phyloP scores from a whole-genome alignment of 1,140 invertebrate genomes.

The Caenorhabditis tropicalis region DNA sequence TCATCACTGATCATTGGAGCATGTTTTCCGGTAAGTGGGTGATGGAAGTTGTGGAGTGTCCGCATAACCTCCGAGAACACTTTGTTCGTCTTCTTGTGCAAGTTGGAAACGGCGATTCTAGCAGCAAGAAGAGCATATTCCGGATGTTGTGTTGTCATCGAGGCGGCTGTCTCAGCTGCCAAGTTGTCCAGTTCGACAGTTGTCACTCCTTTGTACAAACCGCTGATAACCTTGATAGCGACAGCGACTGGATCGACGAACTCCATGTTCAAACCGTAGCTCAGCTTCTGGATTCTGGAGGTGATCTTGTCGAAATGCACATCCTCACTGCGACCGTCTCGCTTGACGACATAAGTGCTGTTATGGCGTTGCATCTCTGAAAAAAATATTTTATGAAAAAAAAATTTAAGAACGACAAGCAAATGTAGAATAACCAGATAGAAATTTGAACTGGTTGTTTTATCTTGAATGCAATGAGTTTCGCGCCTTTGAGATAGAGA shows the following conservation, averaged over 20 bases:
- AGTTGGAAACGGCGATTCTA: slow-evolving; percentile 91
- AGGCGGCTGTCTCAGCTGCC: slow-evolving; percentile 93
- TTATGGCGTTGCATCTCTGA: slow-evolving; percentile 48
- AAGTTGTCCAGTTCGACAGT: slow-evolving; percentile 95
- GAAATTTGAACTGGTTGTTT: neutral
- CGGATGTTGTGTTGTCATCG: slow-evolving; percentile 92
- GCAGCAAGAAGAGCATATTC: slow-evolving; percentile 95
- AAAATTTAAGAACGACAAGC: neutral
- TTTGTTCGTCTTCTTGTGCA: slow-evolving; percentile 84
- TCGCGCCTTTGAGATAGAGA: neutral
- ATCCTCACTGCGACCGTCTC: slow-evolving; percentile 85
- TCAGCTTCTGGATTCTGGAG: slow-evolving; percentile 89
- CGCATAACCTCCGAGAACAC: slow-evolving; percentile 85
- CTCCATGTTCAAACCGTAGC: slow-evolving; percentile 92
- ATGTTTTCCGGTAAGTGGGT: too few relatives aligned
- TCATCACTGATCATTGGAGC: slow-evolving; percentile 78
- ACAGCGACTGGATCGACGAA: slow-evolving; percentile 86
- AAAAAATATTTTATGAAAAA: neutral
- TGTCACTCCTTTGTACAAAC: slow-evolving; percentile 92
- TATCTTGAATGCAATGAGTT: neutral
- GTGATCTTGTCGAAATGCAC: slow-evolving; percentile 98
- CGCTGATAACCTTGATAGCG: slow-evolving; percentile 81
- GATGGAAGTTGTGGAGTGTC: slow-evolving; percentile 82
- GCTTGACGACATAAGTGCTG: slow-evolving; percentile 74
- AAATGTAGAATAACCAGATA: neutral